These are phyloP conservation scores for Ceramica pisi DNA, from an alignment of 2,888 invertebrate species.

Conservation along the genomic window DNA sequence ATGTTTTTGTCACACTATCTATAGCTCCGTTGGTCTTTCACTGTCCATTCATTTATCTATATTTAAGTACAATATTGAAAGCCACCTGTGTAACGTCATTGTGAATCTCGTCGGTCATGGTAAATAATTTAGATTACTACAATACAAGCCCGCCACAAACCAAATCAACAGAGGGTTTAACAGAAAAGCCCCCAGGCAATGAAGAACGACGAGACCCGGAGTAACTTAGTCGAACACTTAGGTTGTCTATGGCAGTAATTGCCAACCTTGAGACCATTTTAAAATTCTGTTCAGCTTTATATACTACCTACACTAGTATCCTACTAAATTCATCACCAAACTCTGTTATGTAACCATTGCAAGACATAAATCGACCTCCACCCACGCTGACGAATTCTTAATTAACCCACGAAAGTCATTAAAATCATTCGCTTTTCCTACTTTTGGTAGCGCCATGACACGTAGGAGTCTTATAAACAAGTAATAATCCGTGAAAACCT, in stretches of 20 bases:
- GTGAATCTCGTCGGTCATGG: too few relatives aligned
- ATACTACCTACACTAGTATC: neutral
- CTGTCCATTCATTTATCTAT: too few relatives aligned
- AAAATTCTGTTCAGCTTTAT: neutral
- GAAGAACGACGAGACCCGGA: too few relatives aligned
- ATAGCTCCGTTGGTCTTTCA: too few relatives aligned
- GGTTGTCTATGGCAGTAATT: neutral
- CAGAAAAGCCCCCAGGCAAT: too few relatives aligned
- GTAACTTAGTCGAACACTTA: too few relatives aligned
- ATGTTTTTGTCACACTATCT: too few relatives aligned
- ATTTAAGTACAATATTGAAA: too few relatives aligned
- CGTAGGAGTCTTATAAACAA: slow-evolving; percentile 29
- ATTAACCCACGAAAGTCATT: slow-evolving; percentile 30
- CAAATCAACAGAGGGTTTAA: too few relatives aligned
- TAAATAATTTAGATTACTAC: too few relatives aligned
- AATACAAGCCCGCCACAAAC: too few relatives aligned
- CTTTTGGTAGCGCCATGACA: slow-evolving; percentile 14
- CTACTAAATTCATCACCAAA: neutral
- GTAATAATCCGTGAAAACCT: slow-evolving; percentile 29
- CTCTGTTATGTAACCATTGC: neutral
- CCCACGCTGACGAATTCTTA: slow-evolving; percentile 19
- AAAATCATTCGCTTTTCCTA: slow-evolving; percentile 9
- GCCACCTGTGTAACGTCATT: too few relatives aligned
- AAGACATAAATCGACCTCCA: neutral
- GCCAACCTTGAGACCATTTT: neutral